Evolutionary conservation across 2,113 vertebrate species (phyloP), one percentile per base, ranked within the genome.

Genomic region (Stercorarius parasiticus): DNA sequence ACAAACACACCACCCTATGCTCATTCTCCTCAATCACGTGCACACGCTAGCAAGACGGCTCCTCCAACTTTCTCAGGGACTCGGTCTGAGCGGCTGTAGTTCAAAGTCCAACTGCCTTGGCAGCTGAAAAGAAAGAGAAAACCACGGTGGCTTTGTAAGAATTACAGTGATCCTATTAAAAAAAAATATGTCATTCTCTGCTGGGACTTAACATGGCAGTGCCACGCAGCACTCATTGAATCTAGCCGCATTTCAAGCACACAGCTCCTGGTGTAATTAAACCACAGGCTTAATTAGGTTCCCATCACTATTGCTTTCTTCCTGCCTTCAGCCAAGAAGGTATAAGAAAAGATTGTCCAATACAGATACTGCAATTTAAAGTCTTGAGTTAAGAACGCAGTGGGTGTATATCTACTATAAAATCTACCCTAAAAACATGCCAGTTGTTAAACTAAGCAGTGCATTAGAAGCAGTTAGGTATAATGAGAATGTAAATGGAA

Each of bases 401-500:
- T 95, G 86, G 77, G 76, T 87, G 82, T 86, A 87, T 86, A 95
- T 88, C 96, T 96, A 49, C 69, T 81, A 92, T 65, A 91, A 96
- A 92, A 96, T 94, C 96, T 95, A 91, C 86, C 92, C 95, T 93
- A 92, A 96, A 96, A 95, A 95, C 90, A 95, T 88, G 81, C 83
- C 89, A 94, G 95, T 92, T 95, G 83, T 94, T 97, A 93, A 97
- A 95, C 94, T 92, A 95, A 97, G 97, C 84, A 93, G 87, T 90
- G 80, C 90, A 95, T 95, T 96, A 95, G 94, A 95, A 93, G 73
- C 74, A 77, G 95, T 95, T 95, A 96, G 89, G 91, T 93, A 95
- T 91, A 96, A 97, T 96, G 92, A 97, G 95, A 97, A 97, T 81
- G 90, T 78, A 97, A 97, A 94, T 90, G 93, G 74, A 93, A 96